These are phyloP conservation scores for Saccopteryx bilineata DNA, from an alignment of 2,113 vertebrate genomes.

Conservation along the genomic window DNA sequence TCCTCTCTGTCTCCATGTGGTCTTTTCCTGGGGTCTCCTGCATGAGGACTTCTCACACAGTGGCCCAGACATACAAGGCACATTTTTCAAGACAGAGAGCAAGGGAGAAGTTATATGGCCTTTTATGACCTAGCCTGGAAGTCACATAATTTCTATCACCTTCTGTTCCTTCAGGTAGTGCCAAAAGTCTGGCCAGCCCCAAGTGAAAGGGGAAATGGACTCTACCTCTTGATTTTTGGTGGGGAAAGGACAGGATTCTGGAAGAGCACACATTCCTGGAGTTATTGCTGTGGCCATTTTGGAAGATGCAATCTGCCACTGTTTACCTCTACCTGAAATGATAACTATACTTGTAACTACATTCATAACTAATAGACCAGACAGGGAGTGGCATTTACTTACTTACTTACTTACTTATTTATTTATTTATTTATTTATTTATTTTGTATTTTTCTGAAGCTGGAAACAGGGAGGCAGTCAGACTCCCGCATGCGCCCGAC, in stretches of 20 bases:
- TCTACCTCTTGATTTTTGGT: not conserved
- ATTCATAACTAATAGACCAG: not conserved
- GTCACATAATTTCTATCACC: accelerated
- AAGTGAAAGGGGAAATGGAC: not conserved
- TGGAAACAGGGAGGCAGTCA: too few species aligned
- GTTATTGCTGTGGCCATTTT: not conserved
- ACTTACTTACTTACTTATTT: too few species aligned
- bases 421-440: too few species aligned
- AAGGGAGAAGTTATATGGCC: not conserved
- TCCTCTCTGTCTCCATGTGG: not conserved
- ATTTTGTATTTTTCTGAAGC: too few species aligned
- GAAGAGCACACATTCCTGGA: not conserved
- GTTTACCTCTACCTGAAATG: not conserved
- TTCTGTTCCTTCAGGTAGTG: not conserved
- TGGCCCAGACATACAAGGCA: not conserved
- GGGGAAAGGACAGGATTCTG: not conserved
- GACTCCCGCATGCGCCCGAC: too few species aligned
- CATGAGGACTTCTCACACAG: not conserved
- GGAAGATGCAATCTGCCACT: not conserved
- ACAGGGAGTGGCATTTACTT: not conserved
- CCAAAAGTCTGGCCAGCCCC: not conserved
- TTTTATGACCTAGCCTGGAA: not conserved
- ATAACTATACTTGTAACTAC: not conserved
- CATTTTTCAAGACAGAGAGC: not conserved
- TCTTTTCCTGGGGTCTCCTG: not conserved